Evolutionary conservation across 2,797 vertebrate genomes (phyloP).

Genomic region (Trachurus trachurus): DNA sequence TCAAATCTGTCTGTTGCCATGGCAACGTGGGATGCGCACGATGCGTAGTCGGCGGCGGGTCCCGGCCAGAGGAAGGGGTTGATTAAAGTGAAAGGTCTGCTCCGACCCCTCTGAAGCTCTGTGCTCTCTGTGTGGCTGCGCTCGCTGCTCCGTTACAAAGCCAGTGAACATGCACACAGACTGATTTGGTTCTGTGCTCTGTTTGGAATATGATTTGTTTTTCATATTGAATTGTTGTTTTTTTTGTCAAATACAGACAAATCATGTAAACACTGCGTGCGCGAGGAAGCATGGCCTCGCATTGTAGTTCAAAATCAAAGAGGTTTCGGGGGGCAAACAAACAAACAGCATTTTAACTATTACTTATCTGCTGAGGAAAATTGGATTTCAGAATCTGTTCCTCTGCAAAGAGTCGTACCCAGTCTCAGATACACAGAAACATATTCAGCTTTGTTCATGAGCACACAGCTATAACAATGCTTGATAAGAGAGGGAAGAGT

Average conservation of each 20-base stretch:
- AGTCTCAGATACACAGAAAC: slow-evolving; percentile 13
- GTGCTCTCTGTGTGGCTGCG: slow-evolving; percentile 11
- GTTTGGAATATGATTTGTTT: slow-evolving; percentile 7
- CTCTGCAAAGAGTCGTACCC: slow-evolving; percentile 1
- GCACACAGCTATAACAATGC: not conserved
- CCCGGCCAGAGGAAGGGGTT: slow-evolving; percentile 50
- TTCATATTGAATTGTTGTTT: not conserved
- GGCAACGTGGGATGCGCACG: slow-evolving; percentile 59
- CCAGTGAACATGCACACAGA: not conserved
- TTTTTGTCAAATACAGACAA: slow-evolving; percentile 7
- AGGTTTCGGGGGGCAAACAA: slow-evolving; percentile 3
- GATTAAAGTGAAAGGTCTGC: slow-evolving; percentile 62
- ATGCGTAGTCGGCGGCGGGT: slow-evolving; percentile 32
- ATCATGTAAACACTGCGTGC: not conserved
- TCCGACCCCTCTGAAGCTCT: slow-evolving; percentile 49
- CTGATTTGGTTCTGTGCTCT: too few species aligned
- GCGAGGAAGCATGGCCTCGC: slow-evolving; percentile 2
- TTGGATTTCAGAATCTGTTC: not conserved
- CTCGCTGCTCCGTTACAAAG: slow-evolving; percentile 28
- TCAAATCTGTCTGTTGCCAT: slow-evolving; percentile 72
- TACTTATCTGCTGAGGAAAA: not conserved
- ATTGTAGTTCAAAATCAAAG: slow-evolving; percentile 13
- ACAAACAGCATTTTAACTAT: not conserved
- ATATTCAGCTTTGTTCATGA: not conserved
- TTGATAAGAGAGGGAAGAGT: not conserved